phyloP scores from a whole-genome alignment of 2,797 vertebrate genomes.

The Typhlichthys subterraneus region DNA sequence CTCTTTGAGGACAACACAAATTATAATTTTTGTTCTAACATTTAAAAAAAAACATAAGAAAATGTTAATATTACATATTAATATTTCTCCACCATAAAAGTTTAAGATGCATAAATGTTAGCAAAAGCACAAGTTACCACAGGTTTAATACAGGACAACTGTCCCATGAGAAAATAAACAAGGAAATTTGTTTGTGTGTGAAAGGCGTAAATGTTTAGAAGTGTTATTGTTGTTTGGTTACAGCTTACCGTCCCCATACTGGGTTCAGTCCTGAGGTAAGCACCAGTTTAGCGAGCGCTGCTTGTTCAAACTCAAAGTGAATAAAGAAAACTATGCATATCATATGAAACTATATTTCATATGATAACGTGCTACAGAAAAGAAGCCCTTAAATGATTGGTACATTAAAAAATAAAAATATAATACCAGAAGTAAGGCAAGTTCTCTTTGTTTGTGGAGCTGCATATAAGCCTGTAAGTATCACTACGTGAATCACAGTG shows the following conservation, averaged over 20 bases:
- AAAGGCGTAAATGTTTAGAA: slow-evolving; percentile 13
- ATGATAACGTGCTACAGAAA: slow-evolving; percentile 75
- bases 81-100: slow-evolving; percentile 53
- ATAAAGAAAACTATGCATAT: slow-evolving; percentile 33
- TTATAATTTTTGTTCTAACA: slow-evolving; percentile 57
- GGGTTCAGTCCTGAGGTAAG: slow-evolving; percentile 83
- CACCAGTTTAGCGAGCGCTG: slow-evolving; percentile 75
- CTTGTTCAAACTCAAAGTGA: slow-evolving; percentile 47
- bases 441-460: slow-evolving; percentile 50
- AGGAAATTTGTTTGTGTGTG: slow-evolving; percentile 21
- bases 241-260: slow-evolving; percentile 72
- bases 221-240: slow-evolving; percentile 41
- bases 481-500: slow-evolving; percentile 80
- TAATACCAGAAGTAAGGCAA: slow-evolving; percentile 57
- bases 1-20: slow-evolving; percentile 65
- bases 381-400: slow-evolving; percentile 68
- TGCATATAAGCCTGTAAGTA: slow-evolving; percentile 62
- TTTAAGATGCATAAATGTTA: slow-evolving; percentile 60
- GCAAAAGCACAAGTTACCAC: slow-evolving; percentile 76
- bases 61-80: slow-evolving; percentile 69
- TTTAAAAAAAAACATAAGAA: slow-evolving; percentile 59
- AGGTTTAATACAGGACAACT: slow-evolving; percentile 75
- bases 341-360: slow-evolving; percentile 67
- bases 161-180: slow-evolving; percentile 53
- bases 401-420: slow-evolving; percentile 46